A percentile compares a stretch with the other conserved stretches of the same genome.
phyloP scores from a whole-genome alignment of 2,888 invertebrate species.

The Gari tellinella region DNA sequence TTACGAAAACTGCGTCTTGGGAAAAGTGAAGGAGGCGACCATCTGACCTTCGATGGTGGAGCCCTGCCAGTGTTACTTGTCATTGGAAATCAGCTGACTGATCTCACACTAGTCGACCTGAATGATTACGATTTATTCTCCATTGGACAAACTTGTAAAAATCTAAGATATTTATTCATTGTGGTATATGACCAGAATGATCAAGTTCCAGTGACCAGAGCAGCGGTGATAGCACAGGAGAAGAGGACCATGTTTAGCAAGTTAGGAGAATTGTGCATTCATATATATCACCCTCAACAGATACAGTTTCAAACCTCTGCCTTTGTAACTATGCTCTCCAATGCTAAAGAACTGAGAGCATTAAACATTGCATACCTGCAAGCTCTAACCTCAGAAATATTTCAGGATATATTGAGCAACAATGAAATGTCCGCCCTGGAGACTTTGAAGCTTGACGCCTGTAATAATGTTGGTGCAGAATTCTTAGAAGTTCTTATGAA shows the following conservation, averaged over 20 bases:
- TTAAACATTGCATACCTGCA: slow-evolving; percentile 30
- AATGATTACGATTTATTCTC: slow-evolving; percentile 41
- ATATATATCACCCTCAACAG: slow-evolving; percentile 20
- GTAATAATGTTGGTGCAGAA: slow-evolving; percentile 33
- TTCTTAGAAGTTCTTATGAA: slow-evolving; percentile 21
- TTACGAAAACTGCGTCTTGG: slow-evolving; percentile 30
- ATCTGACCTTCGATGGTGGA: slow-evolving; percentile 32
- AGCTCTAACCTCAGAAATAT: slow-evolving; percentile 32
- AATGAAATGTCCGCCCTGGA: slow-evolving; percentile 30
- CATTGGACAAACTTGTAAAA: slow-evolving; percentile 39
- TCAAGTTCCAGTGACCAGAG: background rate
- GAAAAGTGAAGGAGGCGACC: slow-evolving; percentile 24
- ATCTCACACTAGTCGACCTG: slow-evolving; percentile 41
- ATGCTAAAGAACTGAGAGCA: slow-evolving; percentile 25
- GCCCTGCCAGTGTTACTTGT: slow-evolving; percentile 38
- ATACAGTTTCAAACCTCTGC: slow-evolving; percentile 20
- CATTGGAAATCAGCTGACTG: slow-evolving; percentile 38
- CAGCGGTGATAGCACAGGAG: background rate
- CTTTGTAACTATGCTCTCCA: slow-evolving; percentile 29
- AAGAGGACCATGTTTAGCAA: slow-evolving; percentile 23
- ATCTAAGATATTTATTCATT: slow-evolving; percentile 26
- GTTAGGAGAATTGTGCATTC: slow-evolving; percentile 14
- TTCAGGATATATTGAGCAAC: slow-evolving; percentile 27
- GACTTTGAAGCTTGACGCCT: slow-evolving; percentile 16
- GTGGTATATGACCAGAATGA: slow-evolving; percentile 28